phyloP scores from a whole-genome alignment of 2,888 invertebrate species.

The Oxyteleia sp. region DNA sequence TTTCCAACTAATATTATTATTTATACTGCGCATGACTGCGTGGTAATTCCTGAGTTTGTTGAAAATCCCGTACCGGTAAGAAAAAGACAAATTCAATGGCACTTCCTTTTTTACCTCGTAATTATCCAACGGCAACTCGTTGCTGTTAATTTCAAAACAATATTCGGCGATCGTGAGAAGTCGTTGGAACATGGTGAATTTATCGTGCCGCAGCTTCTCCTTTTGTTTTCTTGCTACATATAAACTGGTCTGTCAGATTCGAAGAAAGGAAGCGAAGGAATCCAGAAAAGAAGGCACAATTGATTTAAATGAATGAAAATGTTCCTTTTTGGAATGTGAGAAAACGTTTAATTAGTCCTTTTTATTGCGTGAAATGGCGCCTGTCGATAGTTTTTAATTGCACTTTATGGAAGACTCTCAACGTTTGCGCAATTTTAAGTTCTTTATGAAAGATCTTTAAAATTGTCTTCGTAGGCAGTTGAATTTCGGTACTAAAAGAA shows the following conservation, averaged over 20 bases:
- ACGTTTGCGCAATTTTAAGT: constrained; percentile 33
- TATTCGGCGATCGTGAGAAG: constrained; percentile 36
- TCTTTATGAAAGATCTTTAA: no score
- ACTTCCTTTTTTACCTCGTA: background rate
- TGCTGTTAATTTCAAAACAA: constrained; percentile 24
- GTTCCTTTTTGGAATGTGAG: constrained; percentile 58
- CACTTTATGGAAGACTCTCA: background rate
- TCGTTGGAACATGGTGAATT: constrained; percentile 37
- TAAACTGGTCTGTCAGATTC: constrained; percentile 72
- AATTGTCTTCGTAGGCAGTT: no score
- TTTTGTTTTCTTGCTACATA: constrained; percentile 58
- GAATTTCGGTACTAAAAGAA: no score
- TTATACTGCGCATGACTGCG: constrained; percentile 45
- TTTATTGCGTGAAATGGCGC: constrained; percentile 57
- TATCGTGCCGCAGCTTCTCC: constrained; percentile 38
- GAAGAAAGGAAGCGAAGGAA: constrained; percentile 65
- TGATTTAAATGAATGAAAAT: constrained; percentile 67
- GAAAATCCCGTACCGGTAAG: constrained; percentile 1
- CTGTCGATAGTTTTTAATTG: constrained; percentile 52
- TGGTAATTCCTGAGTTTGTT: constrained; percentile 25
- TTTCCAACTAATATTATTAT: constrained; percentile 51
- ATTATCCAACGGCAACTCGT: background rate
- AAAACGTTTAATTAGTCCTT: constrained; percentile 69
- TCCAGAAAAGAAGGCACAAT: constrained; percentile 59
- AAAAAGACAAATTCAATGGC: background rate